Evolutionary conservation across 2,113 vertebrate species (phyloP).

Genomic region (Odocoileus virginianus): DNA sequence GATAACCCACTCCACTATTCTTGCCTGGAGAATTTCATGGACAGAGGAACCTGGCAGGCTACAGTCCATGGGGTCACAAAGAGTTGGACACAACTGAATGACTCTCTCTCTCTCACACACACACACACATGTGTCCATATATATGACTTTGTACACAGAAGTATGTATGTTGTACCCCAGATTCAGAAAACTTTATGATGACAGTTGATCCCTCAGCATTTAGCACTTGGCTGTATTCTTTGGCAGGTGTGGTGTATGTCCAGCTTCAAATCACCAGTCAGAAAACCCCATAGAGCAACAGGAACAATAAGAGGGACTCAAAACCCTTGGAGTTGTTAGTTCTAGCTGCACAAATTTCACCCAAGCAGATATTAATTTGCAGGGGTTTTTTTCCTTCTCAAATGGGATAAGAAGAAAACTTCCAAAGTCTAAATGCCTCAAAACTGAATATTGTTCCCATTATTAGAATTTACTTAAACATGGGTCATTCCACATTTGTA

Average conservation of each 20-base stretch:
- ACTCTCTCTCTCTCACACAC: neutral
- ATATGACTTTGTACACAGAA: neutral
- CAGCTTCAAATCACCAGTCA: neutral
- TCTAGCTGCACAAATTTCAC: neutral
- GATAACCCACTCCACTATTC: neutral
- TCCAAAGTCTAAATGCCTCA: neutral
- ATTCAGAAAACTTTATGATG: neutral
- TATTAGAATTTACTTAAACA: neutral
- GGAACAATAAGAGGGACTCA: neutral
- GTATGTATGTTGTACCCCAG: neutral
- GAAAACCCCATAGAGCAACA: neutral
- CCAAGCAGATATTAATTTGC: neutral
- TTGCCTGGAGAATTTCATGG: neutral
- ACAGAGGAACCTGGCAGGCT: neutral
- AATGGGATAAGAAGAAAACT: neutral
- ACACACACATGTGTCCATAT: neutral
- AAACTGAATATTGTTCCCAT: neutral
- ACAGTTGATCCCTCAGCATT: neutral
- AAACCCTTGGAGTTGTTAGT: neutral
- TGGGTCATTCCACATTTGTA: neutral
- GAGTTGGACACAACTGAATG: neutral
- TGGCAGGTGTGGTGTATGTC: neutral
- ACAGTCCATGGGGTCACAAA: neutral
- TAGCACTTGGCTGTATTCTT: neutral
- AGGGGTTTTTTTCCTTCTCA: neutral